phyloP scores from a whole-genome alignment of 2,888 invertebrate species.

The Xylocampa areola region DNA sequence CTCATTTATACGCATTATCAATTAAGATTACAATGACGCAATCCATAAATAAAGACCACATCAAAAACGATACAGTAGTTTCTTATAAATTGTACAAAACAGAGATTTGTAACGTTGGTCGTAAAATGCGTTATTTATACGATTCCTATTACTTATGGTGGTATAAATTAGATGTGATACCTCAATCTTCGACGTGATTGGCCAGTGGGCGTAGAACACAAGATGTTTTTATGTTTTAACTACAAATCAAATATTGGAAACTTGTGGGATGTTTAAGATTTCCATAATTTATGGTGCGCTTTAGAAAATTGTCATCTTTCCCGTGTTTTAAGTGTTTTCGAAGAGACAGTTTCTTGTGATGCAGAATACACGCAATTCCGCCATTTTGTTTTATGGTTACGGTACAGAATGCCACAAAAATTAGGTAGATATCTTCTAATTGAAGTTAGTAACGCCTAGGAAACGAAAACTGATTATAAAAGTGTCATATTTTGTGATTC shows the following conservation, averaged over 20 bases:
- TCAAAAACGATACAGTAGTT: slow-evolving; percentile 57
- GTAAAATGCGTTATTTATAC: slow-evolving; percentile 49
- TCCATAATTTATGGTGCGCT: slow-evolving; percentile 42
- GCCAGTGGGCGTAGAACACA: slow-evolving; percentile 55
- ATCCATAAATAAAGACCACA: slow-evolving; percentile 49
- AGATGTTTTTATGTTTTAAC: slow-evolving; percentile 43
- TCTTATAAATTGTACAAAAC: slow-evolving; percentile 56
- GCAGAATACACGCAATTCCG: no score
- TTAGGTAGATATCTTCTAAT: no score
- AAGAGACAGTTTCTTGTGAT: neutral
- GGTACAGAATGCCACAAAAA: no score
- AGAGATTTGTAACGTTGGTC: slow-evolving; percentile 45
- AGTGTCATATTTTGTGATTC: no score
- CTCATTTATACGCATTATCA: slow-evolving; percentile 50
- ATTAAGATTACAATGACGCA: slow-evolving; percentile 50
- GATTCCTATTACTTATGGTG: slow-evolving; percentile 26
- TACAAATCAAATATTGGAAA: slow-evolving; percentile 58
- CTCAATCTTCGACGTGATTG: slow-evolving; percentile 57
- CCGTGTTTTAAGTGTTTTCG: slow-evolving; percentile 3
- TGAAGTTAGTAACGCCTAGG: no score
- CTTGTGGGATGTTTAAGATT: slow-evolving; percentile 38
- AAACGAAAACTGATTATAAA: no score
- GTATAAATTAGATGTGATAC: slow-evolving; percentile 51
- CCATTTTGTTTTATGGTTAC: no score
- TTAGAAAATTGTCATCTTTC: slow-evolving; percentile 3